phyloP scores from a whole-genome alignment of 2,797 vertebrate genomes.

The Antrozous pallidus region DNA sequence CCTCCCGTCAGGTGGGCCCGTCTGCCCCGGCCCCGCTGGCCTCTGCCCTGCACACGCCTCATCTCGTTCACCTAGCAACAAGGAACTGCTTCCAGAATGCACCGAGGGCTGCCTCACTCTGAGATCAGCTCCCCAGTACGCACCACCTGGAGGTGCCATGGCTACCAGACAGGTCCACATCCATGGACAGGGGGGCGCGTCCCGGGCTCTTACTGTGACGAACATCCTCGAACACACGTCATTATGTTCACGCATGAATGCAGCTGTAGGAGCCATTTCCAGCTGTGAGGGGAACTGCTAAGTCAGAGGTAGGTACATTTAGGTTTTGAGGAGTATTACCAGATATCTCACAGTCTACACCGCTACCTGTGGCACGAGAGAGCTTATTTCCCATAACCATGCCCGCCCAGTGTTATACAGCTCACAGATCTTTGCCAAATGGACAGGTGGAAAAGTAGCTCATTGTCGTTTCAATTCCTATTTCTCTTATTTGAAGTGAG shows the following conservation, averaged over 20 bases:
- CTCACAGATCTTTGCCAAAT: neutral
- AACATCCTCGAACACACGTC: neutral
- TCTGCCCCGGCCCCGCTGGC: neutral
- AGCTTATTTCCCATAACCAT: neutral
- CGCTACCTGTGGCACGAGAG: neutral
- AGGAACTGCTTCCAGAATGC: neutral
- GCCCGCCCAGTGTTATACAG: neutral
- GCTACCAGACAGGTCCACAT: too few species aligned
- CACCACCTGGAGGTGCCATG: accelerated
- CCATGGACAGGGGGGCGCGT: neutral
- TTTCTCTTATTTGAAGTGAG: neutral
- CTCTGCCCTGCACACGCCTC: neutral
- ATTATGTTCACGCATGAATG: neutral
- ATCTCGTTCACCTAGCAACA: neutral
- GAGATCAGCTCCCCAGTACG: accelerated
- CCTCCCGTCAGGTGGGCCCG: neutral
- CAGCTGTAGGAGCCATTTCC: neutral
- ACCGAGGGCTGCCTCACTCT: neutral
- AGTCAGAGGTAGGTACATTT: neutral
- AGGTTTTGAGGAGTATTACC: neutral
- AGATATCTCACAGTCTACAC: neutral
- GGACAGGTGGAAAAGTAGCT: neutral
- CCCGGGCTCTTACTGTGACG: neutral
- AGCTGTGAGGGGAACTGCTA: neutral
- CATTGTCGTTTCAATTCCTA: neutral